Evolutionary conservation across 2,888 invertebrate species (phyloP), one percentile per base, ranked within the genome.

Genomic region (Drosophila anomalipes): DNA sequence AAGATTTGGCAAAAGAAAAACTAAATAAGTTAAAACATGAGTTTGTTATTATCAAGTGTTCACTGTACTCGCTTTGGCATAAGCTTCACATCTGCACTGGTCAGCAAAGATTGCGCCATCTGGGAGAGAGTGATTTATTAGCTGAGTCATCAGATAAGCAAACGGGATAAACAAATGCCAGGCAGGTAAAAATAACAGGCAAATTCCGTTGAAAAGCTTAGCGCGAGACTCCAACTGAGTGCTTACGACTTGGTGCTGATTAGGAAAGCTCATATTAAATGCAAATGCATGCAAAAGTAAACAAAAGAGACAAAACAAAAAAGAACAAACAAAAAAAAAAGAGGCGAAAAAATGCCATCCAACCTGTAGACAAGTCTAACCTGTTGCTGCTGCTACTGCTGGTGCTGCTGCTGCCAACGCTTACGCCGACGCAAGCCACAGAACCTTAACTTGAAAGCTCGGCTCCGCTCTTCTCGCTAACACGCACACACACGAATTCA

Each of bases 371-470:
- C 86, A 73, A 76, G 85, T 79, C 81, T 83, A 82, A 82, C 83
- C 88, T 84, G 83, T 84, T 83, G 81, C 63, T 58, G 75, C 12
- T 83, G 81, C 61, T 61, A 74, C 22, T 39, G 39, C 3, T 44
- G 22, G 44, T 54, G 70, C 32, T 66, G 77, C 58, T 69, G 79
- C 66, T 71, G 79, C 66, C 69, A 70, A 72, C 70, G 81, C 61
- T 72, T 63, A 77, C 83, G 84, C 81, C 83, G 74, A 74, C 81
- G 85, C 76, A 82, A 81, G 83, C 81, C 69, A 71, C 74, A 86
- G 86, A 89, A 86, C 86, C 89, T 82, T 84, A 82, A 76, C 84
- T 86, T 77, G 53, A 86, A 86, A 86, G 89, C 86, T 86, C 68
- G 65, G 61, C 67, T 81, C 28, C 19, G 37, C 52, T 52, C 51